Base-by-base conservation (phyloP, 2,888 invertebrate species). In the Melipona bicolor region DNA sequence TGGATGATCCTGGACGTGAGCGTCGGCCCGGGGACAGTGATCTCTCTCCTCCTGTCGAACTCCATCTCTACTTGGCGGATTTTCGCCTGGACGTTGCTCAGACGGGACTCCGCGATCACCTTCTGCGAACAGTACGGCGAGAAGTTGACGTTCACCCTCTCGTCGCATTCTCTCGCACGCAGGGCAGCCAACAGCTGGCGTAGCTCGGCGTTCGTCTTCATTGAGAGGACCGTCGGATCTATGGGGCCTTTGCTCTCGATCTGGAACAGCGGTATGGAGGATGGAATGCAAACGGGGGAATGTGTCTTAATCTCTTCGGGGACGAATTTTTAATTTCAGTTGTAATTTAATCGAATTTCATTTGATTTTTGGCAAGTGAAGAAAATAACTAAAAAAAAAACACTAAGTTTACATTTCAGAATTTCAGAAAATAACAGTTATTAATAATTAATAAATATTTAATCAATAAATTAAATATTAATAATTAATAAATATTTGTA, bases 91-190 rank as follows among this genome's bases (percentile, higher is more conserved):
- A 93, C 87, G 76, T 92, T 92, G 24, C 76, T 85, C 69, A 94
- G 72, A 15, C 91, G 88, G 0, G 89, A 87, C 70, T 94, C 92
- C 2, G 92, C 92, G 27, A 94, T 88, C 1, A 88, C 86, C 0
- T 92, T 89, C 72, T 94, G 94, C 0, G 93, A 90, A 9, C 86
- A 84, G 61, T 93, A 93, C 0, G 93, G 91, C 0, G 94, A 91
- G 68, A 93, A 92, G 52, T 90, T 93, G 0, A 91, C 73, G 77
- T 93, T 94, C 9, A 92, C 90, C 15, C 92, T 84, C 64, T 94
- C 92, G 70, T 94, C 92, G 84, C 91, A 91, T 79, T 94, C 94
- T 91, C 93, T 36, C 93, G 91, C 17, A 9, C 92, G 83, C 4
- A 94, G 77, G 0, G 83, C 86, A 1, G 80, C 75, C 9, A 94